Conservation (phyloP, 2,888 invertebrate species). For the Nowickia ferox region DNA sequence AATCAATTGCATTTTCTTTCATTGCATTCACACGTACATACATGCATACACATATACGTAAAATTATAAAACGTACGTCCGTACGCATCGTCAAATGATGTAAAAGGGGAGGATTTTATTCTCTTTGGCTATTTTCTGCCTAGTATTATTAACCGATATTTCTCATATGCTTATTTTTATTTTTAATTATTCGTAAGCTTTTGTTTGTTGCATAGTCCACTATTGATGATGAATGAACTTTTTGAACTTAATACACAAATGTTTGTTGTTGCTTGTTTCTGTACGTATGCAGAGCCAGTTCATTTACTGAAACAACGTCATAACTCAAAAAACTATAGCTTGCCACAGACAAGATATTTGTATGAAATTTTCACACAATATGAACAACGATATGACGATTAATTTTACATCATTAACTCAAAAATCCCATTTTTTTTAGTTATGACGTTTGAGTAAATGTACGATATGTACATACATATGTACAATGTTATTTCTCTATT, state of each 20-base stretch:
- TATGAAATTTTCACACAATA: no score
- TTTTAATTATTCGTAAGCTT: constrained; percentile 16
- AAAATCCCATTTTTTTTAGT: no score
- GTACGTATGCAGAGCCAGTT: not conserved
- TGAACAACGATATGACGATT: no score
- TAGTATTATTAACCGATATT: constrained; percentile 62
- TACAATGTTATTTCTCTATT: constrained; percentile 1
- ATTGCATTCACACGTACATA: constrained; percentile 20
- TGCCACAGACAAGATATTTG: no score
- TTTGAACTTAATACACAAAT: constrained; percentile 59
- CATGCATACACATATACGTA: not conserved
- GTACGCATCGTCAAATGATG: constrained; percentile 27
- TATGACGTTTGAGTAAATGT: no score
- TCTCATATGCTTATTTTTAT: constrained; percentile 20
- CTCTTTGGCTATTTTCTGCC: constrained; percentile 51
- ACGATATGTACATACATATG: not conserved
- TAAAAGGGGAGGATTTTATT: constrained; percentile 48
- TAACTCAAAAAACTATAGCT: no score
- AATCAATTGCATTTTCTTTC: constrained; percentile 63
- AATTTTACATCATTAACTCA: no score
- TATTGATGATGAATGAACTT: constrained; percentile 73
- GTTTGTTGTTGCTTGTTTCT: constrained; percentile 50
- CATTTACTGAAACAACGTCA: not conserved
- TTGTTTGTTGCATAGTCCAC: constrained; percentile 55
- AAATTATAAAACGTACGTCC: not conserved